A percentile compares a stretch with the other conserved stretches of the same genome.
Evolutionary conservation across 2,888 invertebrate genomes (phyloP).

Genomic region (Byasa hedistus): DNA sequence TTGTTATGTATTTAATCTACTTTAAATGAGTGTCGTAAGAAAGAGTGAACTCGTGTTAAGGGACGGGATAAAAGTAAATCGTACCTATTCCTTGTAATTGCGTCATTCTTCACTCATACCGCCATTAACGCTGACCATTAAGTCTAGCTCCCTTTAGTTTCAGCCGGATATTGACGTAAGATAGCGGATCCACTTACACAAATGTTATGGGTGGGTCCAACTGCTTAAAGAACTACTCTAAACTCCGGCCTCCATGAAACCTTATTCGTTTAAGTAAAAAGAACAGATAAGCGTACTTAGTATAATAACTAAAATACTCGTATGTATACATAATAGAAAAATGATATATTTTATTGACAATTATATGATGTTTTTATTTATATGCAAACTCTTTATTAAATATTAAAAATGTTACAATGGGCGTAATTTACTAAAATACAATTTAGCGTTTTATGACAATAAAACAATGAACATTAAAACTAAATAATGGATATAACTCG

Average conservation of each 20-base stretch:
- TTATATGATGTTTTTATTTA: no score
- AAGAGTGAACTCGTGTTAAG: slow-evolving; percentile 2
- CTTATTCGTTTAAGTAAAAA: no score
- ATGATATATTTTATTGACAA: no score
- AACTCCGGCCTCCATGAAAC: not conserved
- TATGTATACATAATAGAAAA: no score
- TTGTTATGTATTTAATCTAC: not conserved
- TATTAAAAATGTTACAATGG: no score
- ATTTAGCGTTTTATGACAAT: no score
- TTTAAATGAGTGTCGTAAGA: slow-evolving; percentile 1
- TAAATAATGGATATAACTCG: no score
- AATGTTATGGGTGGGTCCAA: slow-evolving; percentile 11
- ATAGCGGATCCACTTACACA: slow-evolving; percentile 12
- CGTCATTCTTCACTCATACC: slow-evolving; percentile 65
- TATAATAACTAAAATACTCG: no score
- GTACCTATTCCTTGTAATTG: slow-evolving; percentile 67
- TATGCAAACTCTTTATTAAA: no score
- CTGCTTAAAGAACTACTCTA: not conserved
- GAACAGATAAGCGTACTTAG: no score
- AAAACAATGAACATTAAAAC: no score
- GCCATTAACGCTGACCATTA: slow-evolving; percentile 54
- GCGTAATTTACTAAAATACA: no score
- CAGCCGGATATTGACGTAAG: slow-evolving; percentile 19
- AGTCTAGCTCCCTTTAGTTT: slow-evolving; percentile 18
- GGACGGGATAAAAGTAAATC: slow-evolving; percentile 51